Evolutionary conservation across 2,888 invertebrate genomes (phyloP), one percentile per base, ranked within the genome.

Genomic region (Megalurothrips usitatus): DNA sequence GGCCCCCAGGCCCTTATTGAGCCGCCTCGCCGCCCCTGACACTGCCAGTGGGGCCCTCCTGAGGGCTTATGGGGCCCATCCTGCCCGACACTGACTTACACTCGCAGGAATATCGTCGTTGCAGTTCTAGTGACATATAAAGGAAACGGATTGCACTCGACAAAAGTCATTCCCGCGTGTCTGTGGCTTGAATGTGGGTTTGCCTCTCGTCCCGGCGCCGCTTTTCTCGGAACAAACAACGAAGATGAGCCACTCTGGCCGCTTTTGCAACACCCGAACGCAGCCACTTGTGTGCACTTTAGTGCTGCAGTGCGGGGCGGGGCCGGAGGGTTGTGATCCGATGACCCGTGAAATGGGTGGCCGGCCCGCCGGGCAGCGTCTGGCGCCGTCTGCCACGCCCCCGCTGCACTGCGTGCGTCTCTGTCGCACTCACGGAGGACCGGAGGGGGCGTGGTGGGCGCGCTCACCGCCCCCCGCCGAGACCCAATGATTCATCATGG

Each of bases 341-440:
- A 75, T 75, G 68, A 26, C 68, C 68, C 68, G 68, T 75, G 68
- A 75, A 75, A 75, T 75, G 68, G 68, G 68, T 68, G 68, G 52
- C 52, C 52, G 10, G 10, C 23, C 6, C n/a, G n/a, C 34, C 34
- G 6, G 34, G 34, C 34, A 43, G 6, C 34, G 3, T 6, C 6
- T 43, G 34, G 34, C 34, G 34, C 34, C 34, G 34, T 43, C 34
- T 43, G 34, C 34, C 34, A 43, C 34, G 34, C 34, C 34, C 6
- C 34, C 34, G 34, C 3, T 2, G 34, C n/a, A n/a, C n/a, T 49
- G 10, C 14, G 10, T 49, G 2, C 19, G 14, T 52, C 52, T 52
- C 52, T 17, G n/a, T 63, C n/a, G 17, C 58, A 14, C 58, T 58
- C 58, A 6, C 17, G 19, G 17, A 0, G 17, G 58, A 17, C 17